Conservation (phyloP, 2,888 invertebrate species). For the Amiota minor region DNA sequence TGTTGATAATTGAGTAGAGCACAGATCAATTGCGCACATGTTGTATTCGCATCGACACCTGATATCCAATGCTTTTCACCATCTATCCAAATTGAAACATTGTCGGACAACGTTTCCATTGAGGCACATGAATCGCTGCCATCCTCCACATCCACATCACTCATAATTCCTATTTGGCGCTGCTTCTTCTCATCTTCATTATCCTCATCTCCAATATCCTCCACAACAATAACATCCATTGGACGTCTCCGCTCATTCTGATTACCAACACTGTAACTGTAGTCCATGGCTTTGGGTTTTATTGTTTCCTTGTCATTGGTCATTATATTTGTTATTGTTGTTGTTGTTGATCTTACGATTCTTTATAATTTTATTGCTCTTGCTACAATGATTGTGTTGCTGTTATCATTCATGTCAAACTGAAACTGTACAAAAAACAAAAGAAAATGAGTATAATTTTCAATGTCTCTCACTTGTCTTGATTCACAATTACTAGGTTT, state of each 20-base stretch:
- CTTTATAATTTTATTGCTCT: neutral
- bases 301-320: conserved; percentile 30
- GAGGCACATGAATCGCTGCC: conserved; percentile 60
- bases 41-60: conserved; percentile 83
- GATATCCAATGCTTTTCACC: conserved; percentile 87
- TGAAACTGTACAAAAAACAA: conserved; percentile 25
- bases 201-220: conserved; percentile 26
- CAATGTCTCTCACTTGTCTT: neutral
- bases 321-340: conserved; percentile 22
- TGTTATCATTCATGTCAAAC: conserved; percentile 16
- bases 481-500: too few relatives aligned
- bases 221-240: conserved; percentile 22
- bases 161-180: conserved; percentile 17
- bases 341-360: conserved; percentile 11
- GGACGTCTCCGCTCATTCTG: conserved; percentile 20
- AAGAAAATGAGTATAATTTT: neutral
- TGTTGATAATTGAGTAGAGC: conserved; percentile 79
- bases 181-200: conserved; percentile 23
- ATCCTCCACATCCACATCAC: conserved; percentile 43
- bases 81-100: conserved; percentile 83
- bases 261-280: conserved; percentile 28
- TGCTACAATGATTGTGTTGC: conserved; percentile 1
- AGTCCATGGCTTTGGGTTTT: neutral
- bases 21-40: conserved; percentile 84
- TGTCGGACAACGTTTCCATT: conserved; percentile 74